Evolutionary conservation across 2,888 invertebrate species (phyloP).

Genomic region (Zygogramma bicolorata): DNA sequence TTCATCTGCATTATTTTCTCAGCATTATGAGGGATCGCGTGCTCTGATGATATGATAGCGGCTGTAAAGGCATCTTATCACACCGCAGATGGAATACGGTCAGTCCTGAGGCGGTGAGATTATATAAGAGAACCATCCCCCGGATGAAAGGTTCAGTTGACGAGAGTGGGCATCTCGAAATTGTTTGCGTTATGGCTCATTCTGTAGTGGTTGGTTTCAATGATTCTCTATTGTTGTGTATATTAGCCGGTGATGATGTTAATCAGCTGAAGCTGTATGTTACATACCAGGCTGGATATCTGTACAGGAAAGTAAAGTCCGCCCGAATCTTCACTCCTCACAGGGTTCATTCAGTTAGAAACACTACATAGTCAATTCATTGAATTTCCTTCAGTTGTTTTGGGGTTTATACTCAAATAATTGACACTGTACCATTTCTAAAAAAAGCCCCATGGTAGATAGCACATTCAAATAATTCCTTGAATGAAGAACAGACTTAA

Average conservation of each 20-base stretch:
- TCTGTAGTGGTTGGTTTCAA: slow-evolving; percentile 1
- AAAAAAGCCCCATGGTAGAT: too few species aligned
- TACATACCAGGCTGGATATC: not conserved
- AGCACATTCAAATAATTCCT: too few species aligned
- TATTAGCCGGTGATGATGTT: not conserved
- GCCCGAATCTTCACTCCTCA: too few species aligned
- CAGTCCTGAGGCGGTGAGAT: slow-evolving; percentile 11
- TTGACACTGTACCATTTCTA: too few species aligned
- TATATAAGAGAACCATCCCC: slow-evolving; percentile 1
- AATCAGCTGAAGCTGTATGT: not conserved
- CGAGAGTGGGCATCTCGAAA: not conserved
- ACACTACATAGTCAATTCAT: too few species aligned
- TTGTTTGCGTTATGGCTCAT: not conserved
- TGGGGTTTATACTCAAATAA: too few species aligned
- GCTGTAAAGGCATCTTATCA: slow-evolving; percentile 6
- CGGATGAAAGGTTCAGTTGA: slow-evolving; percentile 2
- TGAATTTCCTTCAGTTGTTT: too few species aligned
- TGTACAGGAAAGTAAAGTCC: too few species aligned
- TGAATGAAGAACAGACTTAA: too few species aligned
- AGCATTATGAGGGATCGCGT: not conserved
- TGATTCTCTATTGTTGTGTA: not conserved
- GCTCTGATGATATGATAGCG: slow-evolving; percentile 6
- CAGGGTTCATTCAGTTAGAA: not conserved
- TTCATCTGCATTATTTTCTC: slow-evolving; percentile 8
- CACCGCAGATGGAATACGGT: slow-evolving; percentile 5